Base-by-base conservation (phyloP, 2,113 vertebrate genomes). In the Amazona guildingii region DNA sequence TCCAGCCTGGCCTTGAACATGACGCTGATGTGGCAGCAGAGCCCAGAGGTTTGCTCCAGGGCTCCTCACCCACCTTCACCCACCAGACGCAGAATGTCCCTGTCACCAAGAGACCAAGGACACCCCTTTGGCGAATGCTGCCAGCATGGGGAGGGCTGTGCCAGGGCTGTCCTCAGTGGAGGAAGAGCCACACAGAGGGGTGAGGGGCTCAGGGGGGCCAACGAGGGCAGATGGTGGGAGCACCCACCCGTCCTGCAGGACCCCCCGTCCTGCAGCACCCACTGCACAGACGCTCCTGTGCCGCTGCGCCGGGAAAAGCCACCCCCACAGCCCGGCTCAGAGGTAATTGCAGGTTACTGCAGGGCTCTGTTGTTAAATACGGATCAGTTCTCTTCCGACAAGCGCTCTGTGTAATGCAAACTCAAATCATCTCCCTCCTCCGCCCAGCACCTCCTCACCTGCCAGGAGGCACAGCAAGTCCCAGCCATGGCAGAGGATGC, bases 111-210 rank as follows among this genome's bases (percentile, higher is more conserved):
- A 29, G n/a, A n/a, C 24, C 69, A 35, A 12, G 23, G n/a, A n/a
- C 17, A 19, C 25, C 8, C 2, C 41, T 39, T 48, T 11, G 39
- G 44, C 51, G 61, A 28, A 3, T 4, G 16, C 51, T 27, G 13
- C 35, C 5, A 3, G 68, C 25, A 6, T 3, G 20, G 51, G 41
- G 35, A 64, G 49, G 13, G 51, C 59, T 43, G 49, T 33, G 7
- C 13, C 2, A 1, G 43, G 27, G 14, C 48, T 3, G 3, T 41
- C n/a, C 51, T 54, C 1, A 28, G 55, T 41, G 4, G 6, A 6
- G 31, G 17, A 1, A 3, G 0, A 4, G 44, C 64, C 35, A 2
- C 2, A 0, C 29, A 12, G 11, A 5, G 1, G 9, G 9, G 15
- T 10, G 51, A 11, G 25, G 49, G 35, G 49, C 49, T 59, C n/a